These are phyloP conservation scores for Rhopilema esculentum DNA, from an alignment of 30 jellyfish, hydroid and myxozoan species.

Conservation along the genomic window DNA sequence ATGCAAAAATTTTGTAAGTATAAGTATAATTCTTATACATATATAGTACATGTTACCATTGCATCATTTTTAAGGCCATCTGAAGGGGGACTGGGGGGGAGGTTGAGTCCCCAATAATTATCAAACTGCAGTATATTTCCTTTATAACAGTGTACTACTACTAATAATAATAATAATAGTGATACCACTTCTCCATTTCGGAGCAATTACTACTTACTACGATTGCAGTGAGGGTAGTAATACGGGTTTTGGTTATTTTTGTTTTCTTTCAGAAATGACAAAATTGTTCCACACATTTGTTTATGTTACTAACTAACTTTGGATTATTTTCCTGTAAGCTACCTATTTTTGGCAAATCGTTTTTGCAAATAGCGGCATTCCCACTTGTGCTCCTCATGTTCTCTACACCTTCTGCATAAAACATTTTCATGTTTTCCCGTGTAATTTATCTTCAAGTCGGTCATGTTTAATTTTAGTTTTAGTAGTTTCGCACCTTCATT, in stretches of 20 bases:
- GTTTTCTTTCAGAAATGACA: background rate
- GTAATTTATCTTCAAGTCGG: background rate
- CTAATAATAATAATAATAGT: too few species aligned
- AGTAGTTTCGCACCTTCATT: conserved; percentile 20
- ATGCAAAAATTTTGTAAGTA: too few species aligned
- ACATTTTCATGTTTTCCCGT: background rate
- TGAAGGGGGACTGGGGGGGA: too few species aligned
- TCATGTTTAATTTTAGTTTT: background rate
- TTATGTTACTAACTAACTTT: background rate
- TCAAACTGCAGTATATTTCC: too few species aligned
- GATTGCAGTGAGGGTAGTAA: background rate
- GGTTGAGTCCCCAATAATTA: too few species aligned
- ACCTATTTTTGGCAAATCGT: background rate
- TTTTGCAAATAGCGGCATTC: background rate
- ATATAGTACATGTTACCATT: too few species aligned
- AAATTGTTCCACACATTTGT: background rate
- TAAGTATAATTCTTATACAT: too few species aligned
- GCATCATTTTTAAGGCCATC: too few species aligned
- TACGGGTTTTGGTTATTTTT: background rate
- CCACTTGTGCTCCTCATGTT: background rate
- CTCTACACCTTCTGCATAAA: background rate
- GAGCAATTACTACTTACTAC: background rate
- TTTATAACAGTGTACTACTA: too few species aligned
- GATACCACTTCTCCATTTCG: background rate
- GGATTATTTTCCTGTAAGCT: background rate